These are phyloP conservation scores for Stomatorhinus ivindoensis DNA, from an alignment of 2,113 vertebrate species.

Conservation along the genomic window DNA sequence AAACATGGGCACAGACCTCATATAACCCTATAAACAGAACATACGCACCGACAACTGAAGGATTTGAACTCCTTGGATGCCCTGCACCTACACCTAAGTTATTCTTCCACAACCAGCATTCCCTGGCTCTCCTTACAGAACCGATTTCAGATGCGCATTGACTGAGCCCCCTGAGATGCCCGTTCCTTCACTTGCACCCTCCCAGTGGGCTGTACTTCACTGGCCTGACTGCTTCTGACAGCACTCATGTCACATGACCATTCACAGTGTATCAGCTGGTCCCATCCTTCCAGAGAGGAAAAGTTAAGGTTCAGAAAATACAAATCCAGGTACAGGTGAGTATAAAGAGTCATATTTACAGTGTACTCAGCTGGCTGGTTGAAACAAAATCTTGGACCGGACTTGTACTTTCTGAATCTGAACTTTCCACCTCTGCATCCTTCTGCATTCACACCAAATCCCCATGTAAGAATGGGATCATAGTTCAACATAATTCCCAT, in stretches of 20 bases:
- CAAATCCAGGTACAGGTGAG: background rate
- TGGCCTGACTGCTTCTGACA: constrained; percentile 1
- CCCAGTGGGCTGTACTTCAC: background rate
- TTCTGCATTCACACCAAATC: background rate
- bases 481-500: background rate
- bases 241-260: background rate
- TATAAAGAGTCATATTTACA: background rate
- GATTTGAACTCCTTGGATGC: background rate
- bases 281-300: background rate
- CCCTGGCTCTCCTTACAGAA: background rate
- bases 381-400: too few species aligned
- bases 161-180: background rate
- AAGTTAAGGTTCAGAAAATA: background rate
- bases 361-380: background rate
- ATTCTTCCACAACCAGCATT: background rate
- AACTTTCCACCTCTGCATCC: too few species aligned
- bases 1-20: background rate
- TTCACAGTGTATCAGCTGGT: background rate
- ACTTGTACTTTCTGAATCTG: too few species aligned
- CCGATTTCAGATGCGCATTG: background rate
- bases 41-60: background rate
- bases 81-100: background rate
- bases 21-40: too few species aligned
- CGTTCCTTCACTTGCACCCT: background rate
- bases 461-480: background rate